Percentiles rank a stretch among this genome's conserved stretches.
Conservation (phyloP, 2,113 vertebrate species). For the Blennius ocellaris region DNA sequence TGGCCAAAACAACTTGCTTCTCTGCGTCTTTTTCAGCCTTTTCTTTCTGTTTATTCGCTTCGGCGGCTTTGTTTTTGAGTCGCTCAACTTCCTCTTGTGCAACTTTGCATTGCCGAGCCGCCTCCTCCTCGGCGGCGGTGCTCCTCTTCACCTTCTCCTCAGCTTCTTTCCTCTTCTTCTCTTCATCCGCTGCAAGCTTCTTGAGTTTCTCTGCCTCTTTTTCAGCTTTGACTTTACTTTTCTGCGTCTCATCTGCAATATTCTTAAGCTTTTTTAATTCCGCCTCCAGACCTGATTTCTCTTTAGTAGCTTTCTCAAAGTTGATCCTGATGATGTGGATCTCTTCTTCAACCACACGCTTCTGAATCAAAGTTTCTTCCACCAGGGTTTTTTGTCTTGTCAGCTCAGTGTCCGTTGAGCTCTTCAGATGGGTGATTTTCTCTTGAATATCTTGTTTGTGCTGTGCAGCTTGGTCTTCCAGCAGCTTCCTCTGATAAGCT, state of each 20-base stretch:
- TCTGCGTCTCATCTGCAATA: conserved; percentile 88
- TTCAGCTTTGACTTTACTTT: conserved; percentile 91
- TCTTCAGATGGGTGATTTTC: conserved; percentile 90
- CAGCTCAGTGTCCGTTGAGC: conserved; percentile 88
- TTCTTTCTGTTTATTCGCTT: conserved; percentile 89
- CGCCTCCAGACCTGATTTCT: conserved; percentile 89
- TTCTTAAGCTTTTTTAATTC: conserved; percentile 90
- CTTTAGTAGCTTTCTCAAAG: conserved; percentile 90
- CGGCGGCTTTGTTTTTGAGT: conserved; percentile 88
- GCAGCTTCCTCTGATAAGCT: conserved; percentile 91
- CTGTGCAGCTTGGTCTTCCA: conserved; percentile 94
- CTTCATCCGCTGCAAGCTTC: conserved; percentile 88
- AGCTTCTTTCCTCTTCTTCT: conserved; percentile 89
- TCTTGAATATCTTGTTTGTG: conserved; percentile 95
- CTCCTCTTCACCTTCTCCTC: conserved; percentile 93
- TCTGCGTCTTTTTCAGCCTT: conserved; percentile 89
- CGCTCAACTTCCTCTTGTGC: conserved; percentile 93
- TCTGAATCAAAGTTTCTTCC: conserved; percentile 91
- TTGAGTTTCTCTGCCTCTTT: conserved; percentile 88
- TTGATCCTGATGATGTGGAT: conserved; percentile 90
- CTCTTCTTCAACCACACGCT: conserved; percentile 93
- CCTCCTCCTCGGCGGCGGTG: conserved; percentile 90
- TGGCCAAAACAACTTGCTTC: conserved; percentile 89
- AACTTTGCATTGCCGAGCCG: conserved; percentile 87
- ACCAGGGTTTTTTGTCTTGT: conserved; percentile 90